phyloP scores from a whole-genome alignment of 2,113 vertebrate species.

The Platanista minor region DNA sequence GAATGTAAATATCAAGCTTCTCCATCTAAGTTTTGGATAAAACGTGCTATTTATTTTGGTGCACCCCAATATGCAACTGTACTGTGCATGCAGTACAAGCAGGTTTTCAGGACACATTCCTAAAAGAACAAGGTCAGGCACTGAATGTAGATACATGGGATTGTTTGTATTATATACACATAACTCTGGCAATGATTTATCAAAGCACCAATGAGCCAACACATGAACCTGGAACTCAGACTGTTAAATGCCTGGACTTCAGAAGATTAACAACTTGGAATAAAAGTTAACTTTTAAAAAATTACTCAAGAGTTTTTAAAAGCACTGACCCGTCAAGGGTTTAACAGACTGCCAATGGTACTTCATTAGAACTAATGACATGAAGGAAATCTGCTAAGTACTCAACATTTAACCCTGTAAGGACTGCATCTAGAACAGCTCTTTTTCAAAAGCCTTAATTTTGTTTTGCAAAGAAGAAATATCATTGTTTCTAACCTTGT shows the following conservation, averaged over 20 bases:
- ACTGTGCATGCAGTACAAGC: background rate
- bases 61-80: background rate
- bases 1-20: background rate
- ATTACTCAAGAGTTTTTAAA: background rate
- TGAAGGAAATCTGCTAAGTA: background rate
- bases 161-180: background rate
- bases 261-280: background rate
- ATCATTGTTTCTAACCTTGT: background rate
- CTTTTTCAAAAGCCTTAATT: background rate
- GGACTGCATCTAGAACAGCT: background rate
- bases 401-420: background rate
- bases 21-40: background rate
- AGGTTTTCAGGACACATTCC: background rate
- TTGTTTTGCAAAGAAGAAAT: conserved; percentile 10
- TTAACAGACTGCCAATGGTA: background rate
- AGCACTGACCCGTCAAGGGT: background rate
- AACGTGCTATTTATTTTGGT: background rate
- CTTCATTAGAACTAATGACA: background rate
- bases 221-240: background rate
- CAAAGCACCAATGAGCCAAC: background rate
- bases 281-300: conserved; percentile 15
- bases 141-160: background rate
- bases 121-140: background rate
- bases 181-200: background rate
- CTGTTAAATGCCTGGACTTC: background rate